Conservation (phyloP, 2,113 vertebrate genomes). For the Sander vitreus region DNA sequence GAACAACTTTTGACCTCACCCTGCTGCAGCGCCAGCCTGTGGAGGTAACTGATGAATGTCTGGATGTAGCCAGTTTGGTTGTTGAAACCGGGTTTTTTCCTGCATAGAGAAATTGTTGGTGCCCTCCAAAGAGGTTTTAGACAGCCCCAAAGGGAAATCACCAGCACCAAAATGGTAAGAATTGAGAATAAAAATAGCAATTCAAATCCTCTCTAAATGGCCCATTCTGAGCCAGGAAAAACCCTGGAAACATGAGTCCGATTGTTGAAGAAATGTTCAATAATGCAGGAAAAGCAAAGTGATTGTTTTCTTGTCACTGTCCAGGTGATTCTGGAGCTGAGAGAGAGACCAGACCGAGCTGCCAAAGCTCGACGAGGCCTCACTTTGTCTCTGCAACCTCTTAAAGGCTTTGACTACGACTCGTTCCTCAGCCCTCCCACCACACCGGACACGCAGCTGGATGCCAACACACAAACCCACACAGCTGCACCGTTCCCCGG, state of each 20-base stretch:
- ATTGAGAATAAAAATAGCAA: no score
- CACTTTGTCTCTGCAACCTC: slow-evolving; percentile 75
- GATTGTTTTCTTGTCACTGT: background rate
- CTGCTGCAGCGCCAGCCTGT: slow-evolving; percentile 92
- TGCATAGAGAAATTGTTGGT: no score
- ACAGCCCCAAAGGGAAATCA: no score
- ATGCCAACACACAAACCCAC: slow-evolving; percentile 21
- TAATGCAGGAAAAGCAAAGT: background rate
- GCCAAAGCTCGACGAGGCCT: slow-evolving; percentile 82
- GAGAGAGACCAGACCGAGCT: slow-evolving; percentile 78
- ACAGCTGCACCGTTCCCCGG: slow-evolving; percentile 43
- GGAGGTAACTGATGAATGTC: slow-evolving; percentile 65
- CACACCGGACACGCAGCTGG: slow-evolving; percentile 63
- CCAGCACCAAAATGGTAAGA: no score
- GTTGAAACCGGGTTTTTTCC: background rate
- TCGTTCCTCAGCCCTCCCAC: slow-evolving; percentile 70
- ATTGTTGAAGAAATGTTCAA: background rate
- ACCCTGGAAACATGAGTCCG: background rate
- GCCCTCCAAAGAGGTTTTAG: no score
- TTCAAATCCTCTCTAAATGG: no score
- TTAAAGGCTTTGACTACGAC: slow-evolving; percentile 91
- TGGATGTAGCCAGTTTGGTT: background rate
- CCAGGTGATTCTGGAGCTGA: slow-evolving; percentile 83
- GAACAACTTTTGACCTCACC: slow-evolving; percentile 90
- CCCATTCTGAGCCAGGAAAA: no score